Evolutionary conservation across 2,888 invertebrate genomes (phyloP).

Genomic region (Synanthedon andrenaeformis): DNA sequence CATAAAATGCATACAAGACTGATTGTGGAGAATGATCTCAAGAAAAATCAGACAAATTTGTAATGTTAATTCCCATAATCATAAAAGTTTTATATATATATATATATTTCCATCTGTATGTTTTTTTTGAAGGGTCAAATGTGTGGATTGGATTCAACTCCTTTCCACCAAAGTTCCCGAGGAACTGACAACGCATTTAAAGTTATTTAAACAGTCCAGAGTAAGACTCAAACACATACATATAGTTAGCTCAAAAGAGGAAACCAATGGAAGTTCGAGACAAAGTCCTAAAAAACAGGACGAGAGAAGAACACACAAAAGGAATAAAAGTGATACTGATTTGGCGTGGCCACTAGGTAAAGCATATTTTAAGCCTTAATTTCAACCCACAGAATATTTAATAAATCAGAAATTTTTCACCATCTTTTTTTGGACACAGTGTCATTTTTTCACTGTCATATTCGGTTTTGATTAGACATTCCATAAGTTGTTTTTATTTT

Average conservation of each 20-base stretch:
- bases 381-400: not conserved
- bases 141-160: slow-evolving; percentile 91
- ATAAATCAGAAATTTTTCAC: not conserved
- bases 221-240: slow-evolving; percentile 59
- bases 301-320: slow-evolving; percentile 70
- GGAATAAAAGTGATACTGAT: slow-evolving; percentile 82
- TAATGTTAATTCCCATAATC: no score
- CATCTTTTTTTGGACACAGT: not conserved
- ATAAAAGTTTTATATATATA: no score
- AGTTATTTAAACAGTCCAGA: slow-evolving; percentile 85
- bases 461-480: no score
- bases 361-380: not conserved
- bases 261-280: slow-evolving; percentile 44
- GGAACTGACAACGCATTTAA: slow-evolving; percentile 89
- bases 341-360: slow-evolving; percentile 74
- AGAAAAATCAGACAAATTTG: no score
- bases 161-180: slow-evolving; percentile 89
- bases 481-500: no score
- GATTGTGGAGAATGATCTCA: no score
- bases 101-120: no score
- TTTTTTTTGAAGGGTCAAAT: slow-evolving; percentile 71
- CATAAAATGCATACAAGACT: no score
- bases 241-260: slow-evolving; percentile 52
- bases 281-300: slow-evolving; percentile 53
- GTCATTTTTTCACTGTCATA: no score